Evolutionary conservation across 1,140 invertebrate species (phyloP), one percentile per base, ranked within the genome.

Genomic region (Microplitis demolitor): DNA sequence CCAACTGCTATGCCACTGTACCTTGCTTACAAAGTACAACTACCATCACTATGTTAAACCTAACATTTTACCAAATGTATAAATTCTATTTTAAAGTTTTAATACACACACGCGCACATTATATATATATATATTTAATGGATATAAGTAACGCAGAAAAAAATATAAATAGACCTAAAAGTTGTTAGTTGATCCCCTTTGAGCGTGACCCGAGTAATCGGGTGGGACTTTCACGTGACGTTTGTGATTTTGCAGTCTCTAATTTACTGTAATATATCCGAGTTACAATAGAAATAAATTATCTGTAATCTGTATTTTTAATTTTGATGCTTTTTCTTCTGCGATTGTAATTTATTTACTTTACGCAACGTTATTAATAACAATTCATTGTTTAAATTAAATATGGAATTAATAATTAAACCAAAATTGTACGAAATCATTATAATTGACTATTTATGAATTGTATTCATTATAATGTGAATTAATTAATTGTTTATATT

Each of bases 161-260:
- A 64, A 64, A 39, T n/a, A 45, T 13, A 37, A 24, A 24, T 13
- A 34, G 13, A 50, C 13, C 33, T n/a, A 14, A 45, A 35, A 64
- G 34, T 67, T 67, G 64, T 67, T 35, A 45, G 64, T 50, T 64
- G 37, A 64, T 64, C 62, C 62, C 45, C 13, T 64, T 35, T 64
- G 51, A 67, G 64, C 64, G 64, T 67, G 64, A 67, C 50, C 35
- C 37, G 9, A 64, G 39, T 64, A 35, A 64, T 64, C 62, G 35
- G 35, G 14, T 16, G 35, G 34, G 13, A 50, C 45, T 31, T 14
- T 54, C 24, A 54, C 45, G 51, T 54, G 64, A 11, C 14, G 64
- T 13, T 31, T 51, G 34, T 67, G 45, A 67, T 54, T 67, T 67
- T 54, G 50, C 13, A 54, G 64, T 66, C 63, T 66, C 34, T 66